Evolutionary conservation across 2,113 vertebrate species (phyloP), one percentile per base, ranked within the genome.

Genomic region (Ammodytes marinus): DNA sequence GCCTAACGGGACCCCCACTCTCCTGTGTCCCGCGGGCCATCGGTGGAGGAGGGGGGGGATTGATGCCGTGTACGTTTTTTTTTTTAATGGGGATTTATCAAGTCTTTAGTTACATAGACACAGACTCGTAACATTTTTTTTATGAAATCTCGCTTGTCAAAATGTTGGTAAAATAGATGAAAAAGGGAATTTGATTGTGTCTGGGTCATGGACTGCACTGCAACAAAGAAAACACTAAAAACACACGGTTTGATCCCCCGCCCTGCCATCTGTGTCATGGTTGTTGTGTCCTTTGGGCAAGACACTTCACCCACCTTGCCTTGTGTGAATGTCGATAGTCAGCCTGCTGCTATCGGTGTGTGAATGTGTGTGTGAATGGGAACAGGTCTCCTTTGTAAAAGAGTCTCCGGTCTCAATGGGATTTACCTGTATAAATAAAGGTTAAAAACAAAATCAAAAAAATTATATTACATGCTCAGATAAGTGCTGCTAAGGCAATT

Each of bases 21-120:
- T 76, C 77, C 37, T 3, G 49, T 64, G 68, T 75, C 90, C 82
- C 5, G 10, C 6, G 77, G 79, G 88, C 71, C 40, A 2, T 14
- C 5, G 73, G 81, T n/a, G 84, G 76, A 57, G 75, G 68, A 59
- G 80, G 52, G 57, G 75, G 68, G 63, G 80, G 50, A 73, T 58
- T 82, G 86, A 85, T 86, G 80, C 73, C 4, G 35, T 67, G 68
- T 78, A 81, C 9, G 17, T 59, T 82, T 49, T 27, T 27, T 27
- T 27, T 1, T 27, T 59, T 77, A 19, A 86, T 67, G 39, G 17
- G 65, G 80, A 84, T 84, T 86, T 57, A 86, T 87, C 70, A 80
- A 47, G 71, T 84, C 54, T 83, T 69, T 64, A 37, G 50, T 63
- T 83, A 70, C 76, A 75, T 68, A 57, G 50, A 72, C 67, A 69